Base-by-base conservation (phyloP, 2,888 invertebrate genomes). In the Cheilosia scutellata region DNA sequence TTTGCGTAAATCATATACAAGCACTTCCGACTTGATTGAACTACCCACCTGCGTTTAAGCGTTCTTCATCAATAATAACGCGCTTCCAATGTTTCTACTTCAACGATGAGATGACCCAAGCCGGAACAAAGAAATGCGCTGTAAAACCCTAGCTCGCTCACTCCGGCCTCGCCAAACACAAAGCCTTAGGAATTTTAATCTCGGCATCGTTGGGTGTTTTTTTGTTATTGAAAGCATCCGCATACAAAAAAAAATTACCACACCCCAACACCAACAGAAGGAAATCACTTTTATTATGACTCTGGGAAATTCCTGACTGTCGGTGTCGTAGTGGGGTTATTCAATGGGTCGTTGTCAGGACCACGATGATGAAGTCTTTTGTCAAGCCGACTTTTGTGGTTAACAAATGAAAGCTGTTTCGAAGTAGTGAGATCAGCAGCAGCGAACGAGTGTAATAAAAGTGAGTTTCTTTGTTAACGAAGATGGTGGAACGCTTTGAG, bases 331-430 rank as follows among this genome's bases (percentile, higher is more conserved):
- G 25, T 62, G 68, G 47, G 27, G 58, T 29, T 66, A 65, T 65
- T 75, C 75, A 79, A 65, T 75, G 65, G 66, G 31, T 82, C 62
- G 71, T 62, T 71, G 60, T 42, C 70, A 71, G 57, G 53, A 80
- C 51, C 75, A 72, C 66, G 84, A 72, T 82, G 82, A 86, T 86
- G 77, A 82, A 86, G 76, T 82, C 82, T 49, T 86, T 86, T 86
- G 86, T 86, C 76, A 77, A 70, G 82, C 58, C 68, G 86, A 76
- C 77, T 82, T 86, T 82, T 77, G 76, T 86, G 75, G 82, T 77
- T 76, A 66, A 63, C 72, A 86, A 86, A 80, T 80, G 84, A 80
- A 80, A 84, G 70, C 65, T 60, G 47, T 76, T 76, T 77, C 20
- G 51, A 31, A 47, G 44, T 65, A 55, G 16, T 42, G 6, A 47